phyloP scores from a whole-genome alignment of 2,113 vertebrate genomes.

The Lepus americanus region DNA sequence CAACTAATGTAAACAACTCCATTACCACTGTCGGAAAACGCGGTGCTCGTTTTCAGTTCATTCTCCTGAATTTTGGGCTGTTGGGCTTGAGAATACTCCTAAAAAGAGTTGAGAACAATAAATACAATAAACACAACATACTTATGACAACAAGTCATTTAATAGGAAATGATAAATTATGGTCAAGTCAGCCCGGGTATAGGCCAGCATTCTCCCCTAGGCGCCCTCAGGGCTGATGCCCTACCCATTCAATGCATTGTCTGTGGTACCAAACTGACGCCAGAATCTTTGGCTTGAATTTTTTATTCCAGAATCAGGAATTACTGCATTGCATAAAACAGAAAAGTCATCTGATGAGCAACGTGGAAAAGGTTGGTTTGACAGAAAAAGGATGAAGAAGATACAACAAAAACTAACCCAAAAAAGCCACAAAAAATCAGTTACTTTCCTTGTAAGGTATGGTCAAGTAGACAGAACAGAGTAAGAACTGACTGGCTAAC shows the following conservation, averaged over 20 bases:
- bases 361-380: background rate
- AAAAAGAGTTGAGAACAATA: constrained; percentile 67
- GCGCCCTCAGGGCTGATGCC: background rate
- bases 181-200: background rate
- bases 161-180: constrained; percentile 33
- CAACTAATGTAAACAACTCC: constrained; percentile 65
- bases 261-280: background rate
- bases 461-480: background rate
- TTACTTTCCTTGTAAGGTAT: too few species aligned
- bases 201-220: background rate
- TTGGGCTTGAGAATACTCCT: constrained; percentile 91
- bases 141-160: constrained; percentile 75
- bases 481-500: background rate
- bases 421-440: too few species aligned
- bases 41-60: constrained; percentile 94
- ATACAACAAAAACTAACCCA: background rate
- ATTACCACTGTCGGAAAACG: constrained; percentile 93
- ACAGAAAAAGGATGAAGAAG: background rate
- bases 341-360: background rate
- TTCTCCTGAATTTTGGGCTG: constrained; percentile 91
- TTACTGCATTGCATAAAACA: too few species aligned
- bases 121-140: constrained; percentile 40
- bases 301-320: background rate
- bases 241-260: background rate
- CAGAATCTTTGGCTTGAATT: background rate